Base-by-base conservation (phyloP, 2,888 invertebrate species). In the Andrena fulva region DNA sequence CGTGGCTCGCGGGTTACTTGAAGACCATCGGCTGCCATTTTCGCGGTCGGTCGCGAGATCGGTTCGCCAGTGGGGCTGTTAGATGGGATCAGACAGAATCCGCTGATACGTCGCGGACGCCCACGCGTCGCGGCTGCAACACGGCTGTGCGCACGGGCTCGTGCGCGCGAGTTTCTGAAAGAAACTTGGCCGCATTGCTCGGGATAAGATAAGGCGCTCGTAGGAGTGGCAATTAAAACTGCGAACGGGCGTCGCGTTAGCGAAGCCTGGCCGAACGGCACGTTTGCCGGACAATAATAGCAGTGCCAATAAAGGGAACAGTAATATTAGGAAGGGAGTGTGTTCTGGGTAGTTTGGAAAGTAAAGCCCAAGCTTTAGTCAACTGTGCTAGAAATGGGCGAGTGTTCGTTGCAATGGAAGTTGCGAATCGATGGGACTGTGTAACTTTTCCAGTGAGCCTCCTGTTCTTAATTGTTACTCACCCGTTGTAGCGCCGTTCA, bases 131-230 rank as follows among this genome's bases (percentile, higher is more conserved):
- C 27, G 20, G 31, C 6, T 68, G 42, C 35, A 60, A 56, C 42
- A 42, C 48, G 31, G 54, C 52, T 31, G 60, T 52, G 29, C 66
- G 77, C 27, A 60, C 60, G 60, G 31, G 20, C 62, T 80, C 62
- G 74, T 62, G 70, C 66, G 70, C 66, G 50, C 80, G 33, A 64
- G 80, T 42, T 73, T 66, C 54, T 52, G 64, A 80, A 73, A 69
- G 80, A 78, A 79, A 79, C 69, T 69, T 73, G 31, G 68, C 16
- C 29, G 54, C 84, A 81, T 85, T 80, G 75, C 72, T 42, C 35
- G 54, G 63, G 87, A 87, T 85, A 87, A 88, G 89, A 89, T 89
- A 87, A 85, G 79, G 72, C 50, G 42, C 78, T 85, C 66, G 85
- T 85, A 83, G 80, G 79, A 85, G 82, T 67, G 86, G 78, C 79